A percentile compares a stretch with the other conserved stretches of the same genome.
phyloP scores from a whole-genome alignment of 2,888 invertebrate species.

The Therioaphis trifolii region DNA sequence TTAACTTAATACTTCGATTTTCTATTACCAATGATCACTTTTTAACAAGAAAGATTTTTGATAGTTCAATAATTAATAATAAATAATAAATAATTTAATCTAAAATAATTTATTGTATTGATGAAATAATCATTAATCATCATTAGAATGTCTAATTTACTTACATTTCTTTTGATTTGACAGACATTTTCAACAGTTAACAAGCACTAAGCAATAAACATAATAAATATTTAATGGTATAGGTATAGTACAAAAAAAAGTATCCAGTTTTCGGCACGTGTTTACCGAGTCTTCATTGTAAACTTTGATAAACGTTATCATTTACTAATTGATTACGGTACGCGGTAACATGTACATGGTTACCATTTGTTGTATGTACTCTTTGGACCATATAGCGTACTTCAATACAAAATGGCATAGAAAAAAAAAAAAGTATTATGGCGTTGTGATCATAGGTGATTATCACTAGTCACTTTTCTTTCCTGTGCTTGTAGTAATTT shows the following conservation, averaged over 20 bases:
- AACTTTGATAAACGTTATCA: background rate
- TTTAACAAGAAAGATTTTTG: too few species aligned
- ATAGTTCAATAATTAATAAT: too few species aligned
- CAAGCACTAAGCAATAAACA: too few species aligned
- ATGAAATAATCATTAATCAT: too few species aligned
- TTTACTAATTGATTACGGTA: background rate
- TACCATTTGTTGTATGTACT: background rate
- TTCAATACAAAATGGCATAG: background rate
- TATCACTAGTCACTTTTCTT: background rate
- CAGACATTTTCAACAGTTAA: background rate
- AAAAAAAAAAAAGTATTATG: background rate
- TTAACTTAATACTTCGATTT: too few species aligned
- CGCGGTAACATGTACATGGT: background rate
- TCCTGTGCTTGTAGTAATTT: background rate
- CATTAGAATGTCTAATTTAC: background rate
- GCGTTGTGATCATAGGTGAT: background rate
- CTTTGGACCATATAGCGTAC: slow-evolving; percentile 14
- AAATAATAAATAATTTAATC: background rate
- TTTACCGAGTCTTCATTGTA: background rate
- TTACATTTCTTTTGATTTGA: slow-evolving; percentile 56
- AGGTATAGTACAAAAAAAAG: too few species aligned
- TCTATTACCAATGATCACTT: too few species aligned
- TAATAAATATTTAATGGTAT: too few species aligned
- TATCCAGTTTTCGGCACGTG: background rate
- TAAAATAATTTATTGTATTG: too few species aligned